A percentile compares a stretch with the other conserved stretches of the same genome.
phyloP scores from a whole-genome alignment of 2,113 vertebrate species.

The Megaceryle torquata region DNA sequence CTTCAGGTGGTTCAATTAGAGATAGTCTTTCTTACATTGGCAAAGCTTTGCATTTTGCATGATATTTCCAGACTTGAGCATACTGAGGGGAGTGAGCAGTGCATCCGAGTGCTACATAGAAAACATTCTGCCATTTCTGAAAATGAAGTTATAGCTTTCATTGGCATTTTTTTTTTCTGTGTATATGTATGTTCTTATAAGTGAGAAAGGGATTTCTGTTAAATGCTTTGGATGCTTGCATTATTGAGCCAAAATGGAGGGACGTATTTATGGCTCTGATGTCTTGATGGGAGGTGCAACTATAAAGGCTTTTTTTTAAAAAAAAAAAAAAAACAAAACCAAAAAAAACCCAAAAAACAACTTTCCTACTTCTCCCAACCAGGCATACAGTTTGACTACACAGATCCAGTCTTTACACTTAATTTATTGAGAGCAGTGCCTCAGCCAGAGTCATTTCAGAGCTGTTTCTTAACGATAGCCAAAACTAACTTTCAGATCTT shows the following conservation, averaged over 20 bases:
- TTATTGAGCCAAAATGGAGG: not conserved
- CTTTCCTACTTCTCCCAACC: not conserved
- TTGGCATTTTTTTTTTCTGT: not conserved
- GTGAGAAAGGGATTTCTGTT: not conserved
- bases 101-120: not conserved
- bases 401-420: not conserved
- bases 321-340: no score
- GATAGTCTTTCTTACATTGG: not conserved
- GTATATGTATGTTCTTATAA: not conserved
- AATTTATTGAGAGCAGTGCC: not conserved
- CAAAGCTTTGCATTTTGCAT: not conserved
- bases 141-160: not conserved
- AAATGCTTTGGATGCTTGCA: not conserved
- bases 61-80: not conserved
- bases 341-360: no score
- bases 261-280: not conserved
- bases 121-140: not conserved
- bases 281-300: not conserved
- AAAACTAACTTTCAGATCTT: not conserved
- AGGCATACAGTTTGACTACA: not conserved
- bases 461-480: not conserved
- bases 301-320: not conserved
- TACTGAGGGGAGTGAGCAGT: not conserved
- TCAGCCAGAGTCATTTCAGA: not conserved
- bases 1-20: not conserved